phyloP scores from a whole-genome alignment of 2,113 vertebrate genomes.

The Esox niger region DNA sequence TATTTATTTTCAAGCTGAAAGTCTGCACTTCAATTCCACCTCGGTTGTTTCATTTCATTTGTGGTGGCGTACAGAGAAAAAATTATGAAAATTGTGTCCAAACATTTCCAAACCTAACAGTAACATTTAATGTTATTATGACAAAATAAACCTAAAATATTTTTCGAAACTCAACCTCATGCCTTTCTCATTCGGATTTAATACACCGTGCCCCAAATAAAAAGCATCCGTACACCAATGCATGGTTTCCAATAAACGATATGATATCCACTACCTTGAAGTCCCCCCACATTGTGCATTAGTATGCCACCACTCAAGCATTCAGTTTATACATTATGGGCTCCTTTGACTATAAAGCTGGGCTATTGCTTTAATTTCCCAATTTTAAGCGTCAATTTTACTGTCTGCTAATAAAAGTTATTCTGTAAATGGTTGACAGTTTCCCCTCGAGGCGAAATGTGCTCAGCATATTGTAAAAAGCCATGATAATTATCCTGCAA shows the following conservation, averaged over 20 bases:
- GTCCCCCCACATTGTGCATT: conserved; percentile 50
- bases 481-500: conserved; percentile 71
- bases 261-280: conserved; percentile 22
- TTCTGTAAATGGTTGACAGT: conserved; percentile 62
- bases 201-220: background rate
- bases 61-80: too few species aligned
- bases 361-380: conserved; percentile 61
- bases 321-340: conserved; percentile 62
- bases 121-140: too few species aligned
- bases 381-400: conserved; percentile 61
- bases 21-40: too few species aligned
- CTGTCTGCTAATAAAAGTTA: conserved; percentile 70
- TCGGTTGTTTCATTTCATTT: too few species aligned
- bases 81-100: too few species aligned
- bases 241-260: conserved; percentile 32
- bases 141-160: too few species aligned
- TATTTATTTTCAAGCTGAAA: too few species aligned
- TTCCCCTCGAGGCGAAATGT: conserved; percentile 68
- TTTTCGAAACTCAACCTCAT: too few species aligned
- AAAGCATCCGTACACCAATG: background rate
- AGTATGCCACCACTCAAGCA: conserved; percentile 60
- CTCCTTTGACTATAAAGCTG: conserved; percentile 60
- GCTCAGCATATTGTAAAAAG: conserved; percentile 68
- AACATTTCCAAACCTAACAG: too few species aligned
- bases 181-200: too few species aligned